Evolutionary conservation across 2,113 vertebrate species (phyloP).

Genomic region (Aspidoscelis tigris): DNA sequence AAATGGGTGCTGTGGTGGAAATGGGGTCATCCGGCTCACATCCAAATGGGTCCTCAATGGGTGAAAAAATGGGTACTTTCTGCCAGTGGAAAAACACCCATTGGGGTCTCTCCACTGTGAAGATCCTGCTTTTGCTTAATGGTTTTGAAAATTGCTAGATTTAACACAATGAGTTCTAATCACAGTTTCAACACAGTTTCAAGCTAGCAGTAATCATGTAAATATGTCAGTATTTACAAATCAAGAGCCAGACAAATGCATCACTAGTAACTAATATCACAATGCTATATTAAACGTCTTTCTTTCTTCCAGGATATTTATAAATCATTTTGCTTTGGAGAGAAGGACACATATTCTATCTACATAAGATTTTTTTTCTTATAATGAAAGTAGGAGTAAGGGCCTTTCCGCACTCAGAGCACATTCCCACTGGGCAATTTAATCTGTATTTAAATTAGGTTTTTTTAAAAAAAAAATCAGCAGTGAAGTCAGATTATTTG

Average conservation of each 20-base stretch:
- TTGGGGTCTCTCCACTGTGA: too few relatives aligned
- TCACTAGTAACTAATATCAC: conserved; percentile 55
- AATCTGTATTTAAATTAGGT: too few relatives aligned
- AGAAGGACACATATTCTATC: conserved; percentile 23
- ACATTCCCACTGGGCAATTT: too few relatives aligned
- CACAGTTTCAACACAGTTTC: conserved; percentile 52
- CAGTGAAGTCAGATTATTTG: too few relatives aligned
- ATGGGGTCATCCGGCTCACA: too few relatives aligned
- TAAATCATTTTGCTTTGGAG: conserved; percentile 36
- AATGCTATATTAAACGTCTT: conserved; percentile 51
- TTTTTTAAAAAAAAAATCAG: too few relatives aligned
- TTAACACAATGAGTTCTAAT: conserved; percentile 56
- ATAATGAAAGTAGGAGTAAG: not conserved
- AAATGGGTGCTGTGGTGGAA: too few relatives aligned
- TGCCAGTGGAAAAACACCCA: too few relatives aligned
- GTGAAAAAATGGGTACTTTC: too few relatives aligned
- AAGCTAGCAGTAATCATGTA: conserved; percentile 67
- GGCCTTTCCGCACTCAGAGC: too few relatives aligned
- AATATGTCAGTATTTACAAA: conserved; percentile 73
- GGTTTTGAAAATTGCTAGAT: conserved; percentile 49
- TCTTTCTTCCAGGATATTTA: conserved; percentile 45
- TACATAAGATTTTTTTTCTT: conserved; percentile 32
- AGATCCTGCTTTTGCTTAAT: conserved; percentile 24
- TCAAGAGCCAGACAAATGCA: conserved; percentile 64
- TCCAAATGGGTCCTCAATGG: too few relatives aligned